These are phyloP conservation scores for Listronotus bonariensis DNA, from an alignment of 1,140 invertebrate genomes.

Conservation along the genomic window DNA sequence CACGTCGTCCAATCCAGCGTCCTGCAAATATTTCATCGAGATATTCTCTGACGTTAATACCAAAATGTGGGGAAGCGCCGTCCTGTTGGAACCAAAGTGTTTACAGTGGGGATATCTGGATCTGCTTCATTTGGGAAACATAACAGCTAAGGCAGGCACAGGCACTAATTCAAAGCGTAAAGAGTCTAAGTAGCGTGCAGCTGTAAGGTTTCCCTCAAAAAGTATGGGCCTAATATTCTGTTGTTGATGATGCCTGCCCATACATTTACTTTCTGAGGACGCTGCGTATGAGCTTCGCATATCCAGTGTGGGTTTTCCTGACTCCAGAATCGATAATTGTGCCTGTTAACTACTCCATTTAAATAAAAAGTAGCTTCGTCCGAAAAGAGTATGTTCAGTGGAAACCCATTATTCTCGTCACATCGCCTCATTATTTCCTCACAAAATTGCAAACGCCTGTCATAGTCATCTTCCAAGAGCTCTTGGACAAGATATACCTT, in stretches of 20 bases:
- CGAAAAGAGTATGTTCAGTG: conserved; percentile 12
- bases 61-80: background rate
- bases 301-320: conserved; percentile 16
- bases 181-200: too few species aligned
- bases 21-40: background rate
- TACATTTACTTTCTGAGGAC: too few species aligned
- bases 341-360: conserved; percentile 5
- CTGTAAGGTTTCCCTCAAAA: background rate
- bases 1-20: background rate
- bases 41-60: background rate
- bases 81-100: background rate
- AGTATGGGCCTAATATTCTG: conserved; percentile 5
- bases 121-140: background rate
- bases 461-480: conserved; percentile 18
- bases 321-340: too few species aligned
- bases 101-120: background rate
- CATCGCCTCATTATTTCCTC: conserved; percentile 9
- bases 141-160: background rate
- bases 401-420: conserved; percentile 9
- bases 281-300: conserved; percentile 9
- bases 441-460: conserved; percentile 20
- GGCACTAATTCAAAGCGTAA: too few species aligned
- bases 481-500: background rate
- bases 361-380: conserved; percentile 14
- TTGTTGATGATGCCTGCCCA: conserved; percentile 1